Percentiles rank a stretch among this genome's conserved stretches.
phyloP scores from a whole-genome alignment of 2,797 vertebrate species.

The Chromis chromis region DNA sequence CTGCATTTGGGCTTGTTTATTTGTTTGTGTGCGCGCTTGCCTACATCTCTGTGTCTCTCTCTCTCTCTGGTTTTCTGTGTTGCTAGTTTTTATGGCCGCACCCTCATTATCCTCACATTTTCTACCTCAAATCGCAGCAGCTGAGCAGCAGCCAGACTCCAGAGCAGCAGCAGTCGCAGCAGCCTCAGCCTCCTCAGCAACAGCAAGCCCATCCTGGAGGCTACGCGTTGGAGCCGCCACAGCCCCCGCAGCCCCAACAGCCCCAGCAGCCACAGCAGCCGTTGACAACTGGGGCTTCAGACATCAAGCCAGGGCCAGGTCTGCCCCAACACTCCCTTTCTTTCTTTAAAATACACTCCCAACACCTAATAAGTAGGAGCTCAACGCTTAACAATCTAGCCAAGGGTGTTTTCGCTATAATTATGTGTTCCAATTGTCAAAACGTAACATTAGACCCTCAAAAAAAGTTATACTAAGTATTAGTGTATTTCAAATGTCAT shows the following conservation, averaged over 20 bases:
- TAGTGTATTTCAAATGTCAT: background rate
- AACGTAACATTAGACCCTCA: background rate
- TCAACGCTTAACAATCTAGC: background rate
- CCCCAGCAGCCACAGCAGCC: slow-evolving; percentile 76
- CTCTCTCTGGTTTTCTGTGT: slow-evolving; percentile 78
- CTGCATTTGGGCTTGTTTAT: slow-evolving; percentile 66
- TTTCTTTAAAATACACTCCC: background rate
- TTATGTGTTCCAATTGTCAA: background rate
- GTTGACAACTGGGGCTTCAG: slow-evolving; percentile 65
- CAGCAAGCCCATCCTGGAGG: slow-evolving; percentile 71
- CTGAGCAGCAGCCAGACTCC: slow-evolving; percentile 88
- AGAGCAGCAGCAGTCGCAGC: slow-evolving; percentile 72
- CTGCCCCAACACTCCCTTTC: slow-evolving; percentile 29
- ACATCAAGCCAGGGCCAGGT: slow-evolving; percentile 82
- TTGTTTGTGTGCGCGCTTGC: slow-evolving; percentile 63
- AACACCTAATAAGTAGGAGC: background rate
- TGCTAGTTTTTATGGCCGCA: slow-evolving; percentile 86
- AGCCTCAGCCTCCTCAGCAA: slow-evolving; percentile 48
- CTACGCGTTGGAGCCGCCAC: slow-evolving; percentile 68
- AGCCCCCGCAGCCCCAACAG: slow-evolving; percentile 74
- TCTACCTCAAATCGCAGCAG: slow-evolving; percentile 93
- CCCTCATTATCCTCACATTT: slow-evolving; percentile 93
- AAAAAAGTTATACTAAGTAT: background rate
- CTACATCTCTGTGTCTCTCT: slow-evolving; percentile 70
- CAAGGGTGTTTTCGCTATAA: background rate